A percentile compares a stretch with the other conserved stretches of the same genome.
Evolutionary conservation across 1,140 invertebrate genomes (phyloP).

Genomic region (Xylocopa sonorina): DNA sequence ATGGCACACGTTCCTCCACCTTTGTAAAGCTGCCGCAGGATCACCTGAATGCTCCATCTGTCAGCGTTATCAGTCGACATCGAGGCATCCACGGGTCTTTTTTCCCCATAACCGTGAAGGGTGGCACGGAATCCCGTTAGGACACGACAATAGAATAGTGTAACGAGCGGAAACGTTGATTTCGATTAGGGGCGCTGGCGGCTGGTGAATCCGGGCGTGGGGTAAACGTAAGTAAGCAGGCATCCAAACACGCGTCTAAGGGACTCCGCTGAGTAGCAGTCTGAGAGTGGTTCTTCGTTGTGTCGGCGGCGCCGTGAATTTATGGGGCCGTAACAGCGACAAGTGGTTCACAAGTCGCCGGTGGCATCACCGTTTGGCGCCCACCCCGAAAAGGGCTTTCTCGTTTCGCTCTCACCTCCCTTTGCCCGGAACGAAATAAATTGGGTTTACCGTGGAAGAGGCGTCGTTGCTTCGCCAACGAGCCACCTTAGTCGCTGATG

Average conservation of each 20-base stretch:
- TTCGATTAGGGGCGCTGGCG: conserved; percentile 58
- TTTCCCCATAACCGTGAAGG: not conserved
- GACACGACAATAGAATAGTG: conserved; percentile 44
- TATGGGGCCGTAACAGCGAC: conserved; percentile 82
- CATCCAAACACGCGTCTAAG: conserved; percentile 65
- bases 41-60: not conserved
- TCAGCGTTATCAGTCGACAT: not conserved
- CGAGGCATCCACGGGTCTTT: not conserved
- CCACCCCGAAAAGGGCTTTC: conserved; percentile 74
- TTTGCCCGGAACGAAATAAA: conserved; percentile 79
- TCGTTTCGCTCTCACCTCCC: conserved; percentile 74
- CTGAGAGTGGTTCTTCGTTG: conserved; percentile 62
- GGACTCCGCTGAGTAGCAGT: conserved; percentile 47
- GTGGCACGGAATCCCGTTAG: conserved; percentile 38
- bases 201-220: conserved; percentile 42
- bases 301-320: conserved; percentile 75
- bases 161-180: conserved; percentile 53
- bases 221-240: conserved; percentile 64
- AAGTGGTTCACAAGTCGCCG: conserved; percentile 82
- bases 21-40: not conserved
- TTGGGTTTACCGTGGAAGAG: conserved; percentile 72
- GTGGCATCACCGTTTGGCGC: conserved; percentile 79
- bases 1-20: not conserved
- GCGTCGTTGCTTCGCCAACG: conserved; percentile 54
- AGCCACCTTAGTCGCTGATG: conserved; percentile 14